A percentile compares a stretch with the other conserved stretches of the same genome.
phyloP scores from a whole-genome alignment of 1,140 invertebrate species.

The Batillaria attramentaria region DNA sequence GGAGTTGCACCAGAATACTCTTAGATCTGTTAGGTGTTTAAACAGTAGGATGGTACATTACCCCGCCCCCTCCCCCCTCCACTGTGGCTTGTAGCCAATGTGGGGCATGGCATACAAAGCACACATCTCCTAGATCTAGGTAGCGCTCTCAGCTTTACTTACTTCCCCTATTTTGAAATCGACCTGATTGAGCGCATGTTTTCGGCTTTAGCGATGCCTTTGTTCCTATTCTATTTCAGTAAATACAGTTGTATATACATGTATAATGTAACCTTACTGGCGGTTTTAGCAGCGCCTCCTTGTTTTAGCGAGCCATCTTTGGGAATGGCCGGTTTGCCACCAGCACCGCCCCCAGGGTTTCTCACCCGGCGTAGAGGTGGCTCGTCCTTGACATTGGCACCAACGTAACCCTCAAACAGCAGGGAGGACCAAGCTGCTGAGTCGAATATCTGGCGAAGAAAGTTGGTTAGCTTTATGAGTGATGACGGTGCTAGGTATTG shows the following conservation, averaged over 20 bases:
- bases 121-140: too few relatives aligned
- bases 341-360: background rate
- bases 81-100: too few relatives aligned
- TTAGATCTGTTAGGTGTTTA: too few relatives aligned
- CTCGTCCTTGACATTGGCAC: conserved; percentile 31
- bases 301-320: conserved; percentile 15
- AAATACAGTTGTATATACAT: too few relatives aligned
- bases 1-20: too few relatives aligned
- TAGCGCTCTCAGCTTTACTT: too few relatives aligned
- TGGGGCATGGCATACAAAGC: too few relatives aligned
- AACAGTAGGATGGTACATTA: background rate
- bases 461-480: background rate
- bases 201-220: too few relatives aligned
- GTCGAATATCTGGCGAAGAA: conserved; percentile 10
- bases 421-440: conserved; percentile 18
- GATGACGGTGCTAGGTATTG: background rate
- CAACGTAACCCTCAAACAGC: conserved; percentile 17
- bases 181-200: too few relatives aligned
- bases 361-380: background rate
- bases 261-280: too few relatives aligned
- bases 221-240: too few relatives aligned
- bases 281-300: background rate
- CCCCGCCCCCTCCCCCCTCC: background rate
- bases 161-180: too few relatives aligned
- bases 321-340: background rate